These are phyloP conservation scores for Cephus runcator DNA, from an alignment of 2,888 invertebrate genomes.

Conservation along the genomic window DNA sequence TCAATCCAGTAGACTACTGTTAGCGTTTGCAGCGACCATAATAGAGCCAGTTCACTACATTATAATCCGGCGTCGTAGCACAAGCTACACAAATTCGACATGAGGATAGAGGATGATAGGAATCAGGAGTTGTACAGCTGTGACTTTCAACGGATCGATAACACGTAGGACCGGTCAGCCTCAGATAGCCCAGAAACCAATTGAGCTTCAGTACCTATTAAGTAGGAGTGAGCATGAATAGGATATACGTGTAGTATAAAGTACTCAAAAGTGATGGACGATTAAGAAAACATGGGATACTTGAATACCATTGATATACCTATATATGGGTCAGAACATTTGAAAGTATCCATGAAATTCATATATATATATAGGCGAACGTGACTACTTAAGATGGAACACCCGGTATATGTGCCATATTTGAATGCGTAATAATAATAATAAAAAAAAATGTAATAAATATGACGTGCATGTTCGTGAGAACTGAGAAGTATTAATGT, in stretches of 20 bases:
- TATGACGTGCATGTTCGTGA: too few species aligned
- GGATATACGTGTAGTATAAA: neutral
- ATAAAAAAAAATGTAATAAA: too few species aligned
- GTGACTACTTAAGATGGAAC: too few species aligned
- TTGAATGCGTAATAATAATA: neutral
- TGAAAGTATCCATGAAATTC: too few species aligned
- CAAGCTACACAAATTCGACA: neutral
- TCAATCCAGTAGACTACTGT: neutral
- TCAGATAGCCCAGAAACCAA: neutral
- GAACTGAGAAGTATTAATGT: neutral
- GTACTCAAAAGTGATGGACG: neutral
- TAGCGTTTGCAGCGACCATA: neutral
- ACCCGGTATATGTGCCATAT: too few species aligned
- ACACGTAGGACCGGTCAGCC: neutral
- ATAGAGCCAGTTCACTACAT: neutral
- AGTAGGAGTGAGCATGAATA: neutral
- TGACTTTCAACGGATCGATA: neutral
- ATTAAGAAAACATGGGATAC: neutral
- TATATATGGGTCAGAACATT: too few species aligned
- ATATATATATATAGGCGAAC: too few species aligned
- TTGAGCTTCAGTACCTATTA: neutral
- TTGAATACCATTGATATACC: neutral
- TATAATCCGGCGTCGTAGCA: neutral
- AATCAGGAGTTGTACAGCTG: neutral
- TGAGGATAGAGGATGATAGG: neutral